Conservation (phyloP, 2,888 invertebrate species). For the Xanthia togata region DNA sequence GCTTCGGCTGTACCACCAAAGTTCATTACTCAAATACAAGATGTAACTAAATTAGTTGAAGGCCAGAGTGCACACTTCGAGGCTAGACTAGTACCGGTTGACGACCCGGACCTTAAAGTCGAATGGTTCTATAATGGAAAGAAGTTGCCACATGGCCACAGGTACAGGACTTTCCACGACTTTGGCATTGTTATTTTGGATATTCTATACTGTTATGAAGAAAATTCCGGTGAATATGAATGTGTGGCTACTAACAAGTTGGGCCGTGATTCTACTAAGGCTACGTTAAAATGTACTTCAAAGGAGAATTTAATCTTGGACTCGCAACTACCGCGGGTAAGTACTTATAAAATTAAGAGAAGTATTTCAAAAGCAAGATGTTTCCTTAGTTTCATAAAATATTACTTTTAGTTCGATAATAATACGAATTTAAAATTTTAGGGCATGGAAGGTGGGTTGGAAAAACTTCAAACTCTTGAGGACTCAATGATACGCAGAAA, state of each 20-base stretch:
- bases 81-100: slow-evolving; percentile 97
- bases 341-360: slow-evolving; percentile 64
- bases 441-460: slow-evolving; percentile 98
- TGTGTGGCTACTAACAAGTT: slow-evolving; percentile 98
- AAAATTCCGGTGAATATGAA: slow-evolving; percentile 98
- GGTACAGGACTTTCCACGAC: slow-evolving; percentile 99
- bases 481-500: slow-evolving; percentile 95
- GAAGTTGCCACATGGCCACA: slow-evolving; percentile 97
- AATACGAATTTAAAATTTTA: slow-evolving; percentile 72
- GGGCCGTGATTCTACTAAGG: slow-evolving; percentile 96
- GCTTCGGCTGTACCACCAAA: slow-evolving; percentile 95
- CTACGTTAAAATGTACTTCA: slow-evolving; percentile 95
- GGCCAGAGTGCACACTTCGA: slow-evolving; percentile 98
- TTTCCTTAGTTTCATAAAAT: not conserved
- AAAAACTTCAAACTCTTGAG: slow-evolving; percentile 97
- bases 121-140: slow-evolving; percentile 99
- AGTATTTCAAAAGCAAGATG: not conserved
- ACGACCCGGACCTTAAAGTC: slow-evolving; percentile 97
- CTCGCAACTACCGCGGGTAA: slow-evolving; percentile 97
- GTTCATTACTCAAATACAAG: slow-evolving; percentile 96
- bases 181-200: slow-evolving; percentile 99
- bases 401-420: not conserved
- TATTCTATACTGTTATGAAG: slow-evolving; percentile 98
- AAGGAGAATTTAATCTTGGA: slow-evolving; percentile 97
- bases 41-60: slow-evolving; percentile 96